A percentile compares a stretch with the other conserved stretches of the same genome.
Conservation (phyloP, 2,888 invertebrate genomes). For the Pterobdella sp. region DNA sequence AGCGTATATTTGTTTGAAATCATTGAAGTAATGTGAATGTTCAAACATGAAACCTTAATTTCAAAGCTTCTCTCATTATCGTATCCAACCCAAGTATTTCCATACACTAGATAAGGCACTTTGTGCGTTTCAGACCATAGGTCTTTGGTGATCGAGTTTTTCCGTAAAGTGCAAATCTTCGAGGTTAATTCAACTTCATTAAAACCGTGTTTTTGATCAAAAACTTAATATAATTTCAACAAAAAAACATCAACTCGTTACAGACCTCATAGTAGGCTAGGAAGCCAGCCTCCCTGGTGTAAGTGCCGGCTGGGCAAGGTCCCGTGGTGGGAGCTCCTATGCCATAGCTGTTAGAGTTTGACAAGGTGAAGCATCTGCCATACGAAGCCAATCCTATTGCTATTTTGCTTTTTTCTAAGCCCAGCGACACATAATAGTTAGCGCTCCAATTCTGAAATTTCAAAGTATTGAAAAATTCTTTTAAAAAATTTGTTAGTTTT, state of each 20-base stretch:
- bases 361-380: conserved; percentile 43
- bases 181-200: too few species aligned
- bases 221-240: too few species aligned
- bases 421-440: conserved; percentile 43
- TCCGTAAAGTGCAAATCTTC: conserved; percentile 11
- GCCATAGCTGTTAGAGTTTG: conserved; percentile 34
- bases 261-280: conserved; percentile 47
- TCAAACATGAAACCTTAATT: conserved; percentile 12
- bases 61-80: conserved; percentile 15
- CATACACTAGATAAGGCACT: conserved; percentile 12
- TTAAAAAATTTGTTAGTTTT: too few species aligned
- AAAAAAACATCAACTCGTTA: too few species aligned
- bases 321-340: conserved; percentile 42
- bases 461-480: too few species aligned
- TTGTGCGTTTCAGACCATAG: conserved; percentile 16
- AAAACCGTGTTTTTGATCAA: too few species aligned
- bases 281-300: conserved; percentile 43
- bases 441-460: conserved; percentile 35
- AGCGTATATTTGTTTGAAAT: too few species aligned
- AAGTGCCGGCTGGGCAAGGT: conserved; percentile 40
- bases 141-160: not conserved
- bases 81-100: conserved; percentile 14
- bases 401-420: conserved; percentile 42
- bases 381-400: conserved; percentile 44
- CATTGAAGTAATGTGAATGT: too few species aligned